A percentile compares a stretch with the other conserved stretches of the same genome.
Evolutionary conservation across 2,113 vertebrate species (phyloP).

Genomic region (Campylorhamphus procurvoides): DNA sequence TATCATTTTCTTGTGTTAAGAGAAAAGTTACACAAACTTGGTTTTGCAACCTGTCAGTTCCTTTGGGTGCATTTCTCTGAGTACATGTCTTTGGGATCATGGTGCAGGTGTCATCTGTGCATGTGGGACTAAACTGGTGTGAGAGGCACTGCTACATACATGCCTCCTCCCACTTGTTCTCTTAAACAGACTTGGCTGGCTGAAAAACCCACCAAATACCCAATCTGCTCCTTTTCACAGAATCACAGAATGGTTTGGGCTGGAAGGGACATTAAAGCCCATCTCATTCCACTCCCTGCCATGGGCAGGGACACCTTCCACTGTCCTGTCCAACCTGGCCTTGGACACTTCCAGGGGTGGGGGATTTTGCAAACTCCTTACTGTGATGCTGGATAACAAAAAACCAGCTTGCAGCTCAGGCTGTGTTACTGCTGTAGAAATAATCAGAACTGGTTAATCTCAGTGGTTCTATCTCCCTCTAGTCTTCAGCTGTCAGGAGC

Average conservation of each 20-base stretch:
- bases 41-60: neutral
- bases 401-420: neutral
- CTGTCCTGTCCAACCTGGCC: neutral
- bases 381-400: neutral
- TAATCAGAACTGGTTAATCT: neutral
- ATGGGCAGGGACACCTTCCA: neutral
- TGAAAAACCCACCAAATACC: neutral
- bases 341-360: neutral
- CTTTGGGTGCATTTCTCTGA: neutral
- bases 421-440: neutral
- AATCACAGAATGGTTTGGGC: neutral
- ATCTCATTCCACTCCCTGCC: neutral
- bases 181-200: neutral
- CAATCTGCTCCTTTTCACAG: rapidly evolving
- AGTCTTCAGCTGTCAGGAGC: neutral
- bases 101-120: neutral
- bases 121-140: neutral
- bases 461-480: neutral
- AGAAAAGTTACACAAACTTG: neutral
- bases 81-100: neutral
- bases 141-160: neutral
- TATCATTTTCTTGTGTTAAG: neutral
- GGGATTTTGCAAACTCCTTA: neutral
- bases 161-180: neutral
- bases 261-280: neutral